phyloP scores from a whole-genome alignment of 1,140 invertebrate genomes.

The Scaptomyza hsui region DNA sequence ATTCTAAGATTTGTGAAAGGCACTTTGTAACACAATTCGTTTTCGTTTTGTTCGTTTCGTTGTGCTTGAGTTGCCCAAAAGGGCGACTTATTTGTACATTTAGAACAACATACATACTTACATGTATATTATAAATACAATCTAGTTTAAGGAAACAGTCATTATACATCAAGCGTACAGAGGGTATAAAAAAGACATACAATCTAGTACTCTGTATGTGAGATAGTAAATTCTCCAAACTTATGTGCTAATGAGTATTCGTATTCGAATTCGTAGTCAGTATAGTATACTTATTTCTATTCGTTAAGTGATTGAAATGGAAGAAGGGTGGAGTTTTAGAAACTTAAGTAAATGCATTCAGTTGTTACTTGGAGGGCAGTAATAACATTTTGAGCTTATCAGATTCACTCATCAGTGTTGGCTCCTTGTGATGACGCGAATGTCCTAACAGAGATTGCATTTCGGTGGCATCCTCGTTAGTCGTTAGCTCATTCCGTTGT shows the following conservation, averaged over 20 bases:
- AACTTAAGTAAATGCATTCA: conserved; percentile 74
- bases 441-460: conserved; percentile 63
- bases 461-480: conserved; percentile 61
- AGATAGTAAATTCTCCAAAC: conserved; percentile 37
- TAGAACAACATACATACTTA: conserved; percentile 48
- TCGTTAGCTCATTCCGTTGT: conserved; percentile 53
- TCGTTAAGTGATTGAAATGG: conserved; percentile 19
- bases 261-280: conserved; percentile 19
- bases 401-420: conserved; percentile 81
- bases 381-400: conserved; percentile 84
- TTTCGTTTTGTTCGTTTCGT: conserved; percentile 19
- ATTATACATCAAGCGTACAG: conserved; percentile 31
- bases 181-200: not conserved
- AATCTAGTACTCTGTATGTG: conserved; percentile 11
- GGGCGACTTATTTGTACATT: conserved; percentile 43
- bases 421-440: conserved; percentile 60
- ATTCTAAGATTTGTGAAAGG: conserved; percentile 32
- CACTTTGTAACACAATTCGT: conserved; percentile 47
- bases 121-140: conserved; percentile 28
- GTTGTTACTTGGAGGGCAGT: conserved; percentile 79
- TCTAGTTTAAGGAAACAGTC: conserved; percentile 55
- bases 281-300: not conserved
- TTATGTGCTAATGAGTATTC: conserved; percentile 72
- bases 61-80: conserved; percentile 35
- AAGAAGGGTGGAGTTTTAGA: conserved; percentile 43